A percentile compares a stretch with the other conserved stretches of the same genome.
Evolutionary conservation across 2,113 vertebrate species (phyloP).

Genomic region (Noctilio leporinus): DNA sequence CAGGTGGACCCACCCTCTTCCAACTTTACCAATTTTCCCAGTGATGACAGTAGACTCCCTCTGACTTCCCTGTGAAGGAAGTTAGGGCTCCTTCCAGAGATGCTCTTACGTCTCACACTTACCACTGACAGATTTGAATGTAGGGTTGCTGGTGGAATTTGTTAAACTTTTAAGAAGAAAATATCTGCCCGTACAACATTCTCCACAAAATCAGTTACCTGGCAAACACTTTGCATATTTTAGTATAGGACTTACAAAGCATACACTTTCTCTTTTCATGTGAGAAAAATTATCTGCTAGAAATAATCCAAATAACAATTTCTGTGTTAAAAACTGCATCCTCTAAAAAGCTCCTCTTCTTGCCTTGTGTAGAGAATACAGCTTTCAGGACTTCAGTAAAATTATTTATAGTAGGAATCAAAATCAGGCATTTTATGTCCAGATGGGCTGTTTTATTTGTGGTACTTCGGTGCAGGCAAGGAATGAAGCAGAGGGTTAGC

Average conservation of each 20-base stretch:
- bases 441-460: slow-evolving; percentile 30
- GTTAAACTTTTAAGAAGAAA: slow-evolving; percentile 29
- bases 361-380: not conserved
- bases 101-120: not conserved
- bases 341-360: not conserved
- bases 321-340: not conserved
- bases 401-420: not conserved
- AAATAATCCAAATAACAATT: not conserved
- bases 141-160: not conserved
- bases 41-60: not conserved
- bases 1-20: not conserved
- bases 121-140: not conserved
- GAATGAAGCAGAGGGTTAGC: not conserved
- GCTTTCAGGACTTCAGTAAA: not conserved
- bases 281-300: not conserved
- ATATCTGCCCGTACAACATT: not conserved
- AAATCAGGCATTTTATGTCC: not conserved
- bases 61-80: not conserved
- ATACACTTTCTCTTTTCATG: not conserved
- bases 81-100: not conserved
- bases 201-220: not conserved
- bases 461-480: not conserved
- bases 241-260: not conserved
- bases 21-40: not conserved
- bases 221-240: not conserved